These are phyloP conservation scores for Gandaritis pyraliata DNA, from an alignment of 2,888 invertebrate species.

Conservation along the genomic window DNA sequence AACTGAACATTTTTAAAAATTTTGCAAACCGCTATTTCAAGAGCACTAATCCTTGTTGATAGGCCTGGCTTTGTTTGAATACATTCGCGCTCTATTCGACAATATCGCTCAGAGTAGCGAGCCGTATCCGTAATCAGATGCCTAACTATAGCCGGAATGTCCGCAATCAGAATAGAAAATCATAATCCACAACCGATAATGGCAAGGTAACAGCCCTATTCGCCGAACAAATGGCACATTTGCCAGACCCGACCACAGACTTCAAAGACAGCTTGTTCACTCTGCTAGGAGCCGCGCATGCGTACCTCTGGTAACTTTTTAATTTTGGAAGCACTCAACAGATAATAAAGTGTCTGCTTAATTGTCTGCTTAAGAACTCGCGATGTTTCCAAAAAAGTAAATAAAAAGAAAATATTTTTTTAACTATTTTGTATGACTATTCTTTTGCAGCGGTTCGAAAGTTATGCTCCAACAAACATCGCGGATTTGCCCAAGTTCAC, in stretches of 20 bases:
- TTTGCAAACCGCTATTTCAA: neutral
- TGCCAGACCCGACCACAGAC: slow-evolving; percentile 36
- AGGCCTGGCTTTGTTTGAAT: slow-evolving; percentile 6
- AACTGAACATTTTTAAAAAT: neutral
- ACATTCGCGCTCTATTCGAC: slow-evolving; percentile 26
- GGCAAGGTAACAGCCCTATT: slow-evolving; percentile 46
- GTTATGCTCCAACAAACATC: too few species aligned
- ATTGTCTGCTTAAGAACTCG: too few species aligned
- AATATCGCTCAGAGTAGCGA: slow-evolving; percentile 23
- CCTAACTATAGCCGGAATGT: slow-evolving; percentile 38
- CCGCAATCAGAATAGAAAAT: slow-evolving; percentile 44
- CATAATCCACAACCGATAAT: slow-evolving; percentile 45
- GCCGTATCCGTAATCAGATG: slow-evolving; percentile 40
- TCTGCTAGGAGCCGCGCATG: neutral
- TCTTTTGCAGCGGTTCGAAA: too few species aligned
- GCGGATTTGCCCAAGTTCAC: too few species aligned
- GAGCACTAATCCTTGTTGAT: neutral
- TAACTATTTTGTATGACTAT: too few species aligned
- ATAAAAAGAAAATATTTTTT: too few species aligned
- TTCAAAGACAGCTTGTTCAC: slow-evolving; percentile 12
- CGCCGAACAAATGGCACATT: slow-evolving; percentile 53
- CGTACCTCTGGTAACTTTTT: too few species aligned
- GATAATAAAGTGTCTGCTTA: too few species aligned
- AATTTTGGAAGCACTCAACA: too few species aligned
- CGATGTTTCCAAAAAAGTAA: too few species aligned